Percentiles rank a stretch among this genome's conserved stretches.
Evolutionary conservation across 1,140 invertebrate species (phyloP).

Genomic region (Stenopsyche tienmushanensis): DNA sequence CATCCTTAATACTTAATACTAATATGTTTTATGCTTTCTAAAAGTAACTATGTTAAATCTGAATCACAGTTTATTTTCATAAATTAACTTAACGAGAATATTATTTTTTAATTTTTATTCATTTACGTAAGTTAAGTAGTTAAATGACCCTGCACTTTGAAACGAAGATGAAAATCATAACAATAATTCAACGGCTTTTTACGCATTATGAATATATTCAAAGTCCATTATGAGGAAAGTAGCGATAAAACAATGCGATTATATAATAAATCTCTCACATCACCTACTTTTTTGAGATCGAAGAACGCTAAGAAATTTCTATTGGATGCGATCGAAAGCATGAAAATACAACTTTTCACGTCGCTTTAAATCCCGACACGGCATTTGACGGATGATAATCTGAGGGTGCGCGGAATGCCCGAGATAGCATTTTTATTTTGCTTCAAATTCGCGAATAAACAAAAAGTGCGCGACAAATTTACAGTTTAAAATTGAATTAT

Average conservation of each 20-base stretch:
- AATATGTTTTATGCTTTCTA: conserved; percentile 39
- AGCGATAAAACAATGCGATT: not conserved
- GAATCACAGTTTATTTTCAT: conserved; percentile 43
- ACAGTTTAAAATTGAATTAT: too few species aligned
- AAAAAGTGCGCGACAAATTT: too few species aligned
- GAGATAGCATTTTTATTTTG: too few species aligned
- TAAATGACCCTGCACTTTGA: conserved; percentile 42
- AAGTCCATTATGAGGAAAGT: too few species aligned
- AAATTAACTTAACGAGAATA: conserved; percentile 42
- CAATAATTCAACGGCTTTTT: conserved; percentile 14
- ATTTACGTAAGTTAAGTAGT: conserved; percentile 40
- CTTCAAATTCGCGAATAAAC: too few species aligned
- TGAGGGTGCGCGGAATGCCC: too few species aligned
- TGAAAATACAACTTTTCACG: too few species aligned
- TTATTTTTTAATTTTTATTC: conserved; percentile 22
- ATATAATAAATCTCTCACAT: not conserved
- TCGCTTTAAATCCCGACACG: too few species aligned
- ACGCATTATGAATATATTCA: too few species aligned
- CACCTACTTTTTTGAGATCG: conserved; percentile 7
- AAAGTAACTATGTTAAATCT: conserved; percentile 42
- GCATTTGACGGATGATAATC: too few species aligned
- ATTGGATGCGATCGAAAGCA: too few species aligned
- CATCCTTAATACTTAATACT: conserved; percentile 36
- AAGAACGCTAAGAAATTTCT: not conserved
- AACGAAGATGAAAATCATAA: conserved; percentile 35